A percentile compares a stretch with the other conserved stretches of the same genome.
Evolutionary conservation across 2,113 vertebrate genomes (phyloP).

Genomic region (Oncorhynchus gorbuscha): DNA sequence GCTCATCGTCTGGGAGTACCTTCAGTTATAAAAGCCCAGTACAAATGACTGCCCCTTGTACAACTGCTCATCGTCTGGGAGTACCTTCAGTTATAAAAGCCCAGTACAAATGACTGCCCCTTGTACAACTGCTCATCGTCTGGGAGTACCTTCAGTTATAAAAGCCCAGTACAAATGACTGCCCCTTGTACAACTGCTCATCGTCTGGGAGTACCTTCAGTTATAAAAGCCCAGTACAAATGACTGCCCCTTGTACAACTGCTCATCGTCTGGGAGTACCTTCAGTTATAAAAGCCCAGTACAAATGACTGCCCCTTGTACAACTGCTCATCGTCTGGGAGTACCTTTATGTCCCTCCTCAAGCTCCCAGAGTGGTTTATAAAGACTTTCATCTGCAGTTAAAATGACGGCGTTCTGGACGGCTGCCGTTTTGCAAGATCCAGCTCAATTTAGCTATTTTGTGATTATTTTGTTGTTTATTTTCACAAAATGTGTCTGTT

Average conservation of each 20-base stretch:
- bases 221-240: constrained; percentile 15
- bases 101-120: constrained; percentile 18
- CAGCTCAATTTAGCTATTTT: too few species aligned
- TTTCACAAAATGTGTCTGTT: too few species aligned
- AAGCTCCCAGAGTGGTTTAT: constrained; percentile 26
- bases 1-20: constrained; percentile 18
- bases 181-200: not conserved
- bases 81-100: constrained; percentile 32
- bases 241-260: constrained; percentile 1
- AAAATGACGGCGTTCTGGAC: too few species aligned
- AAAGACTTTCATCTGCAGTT: constrained; percentile 10
- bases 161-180: constrained; percentile 18
- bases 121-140: not conserved
- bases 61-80: constrained; percentile 10
- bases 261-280: constrained; percentile 18
- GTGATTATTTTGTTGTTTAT: too few species aligned
- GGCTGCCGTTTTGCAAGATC: too few species aligned
- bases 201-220: constrained; percentile 31
- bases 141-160: constrained; percentile 33
- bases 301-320: constrained; percentile 15
- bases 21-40: constrained; percentile 20
- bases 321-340: constrained; percentile 10
- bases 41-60: constrained; percentile 15
- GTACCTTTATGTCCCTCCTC: constrained; percentile 32
- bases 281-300: constrained; percentile 30